Conservation (phyloP, 2,888 invertebrate genomes). For the Phalangium opilio region DNA sequence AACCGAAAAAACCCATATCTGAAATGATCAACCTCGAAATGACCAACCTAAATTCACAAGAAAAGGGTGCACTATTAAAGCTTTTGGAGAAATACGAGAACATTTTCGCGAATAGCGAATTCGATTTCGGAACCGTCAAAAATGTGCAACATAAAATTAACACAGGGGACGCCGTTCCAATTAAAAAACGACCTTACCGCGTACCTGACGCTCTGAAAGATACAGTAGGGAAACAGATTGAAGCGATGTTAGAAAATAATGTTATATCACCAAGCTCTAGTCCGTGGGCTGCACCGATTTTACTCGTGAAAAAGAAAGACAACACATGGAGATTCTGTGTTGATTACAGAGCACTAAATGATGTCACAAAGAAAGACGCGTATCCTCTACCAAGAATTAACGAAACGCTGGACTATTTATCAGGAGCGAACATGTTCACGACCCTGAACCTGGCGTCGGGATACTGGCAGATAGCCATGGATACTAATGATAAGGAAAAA, state of each 20-base stretch:
- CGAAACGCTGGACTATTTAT: not conserved
- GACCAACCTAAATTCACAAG: too few species aligned
- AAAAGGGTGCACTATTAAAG: too few species aligned
- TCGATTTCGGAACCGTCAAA: too few species aligned
- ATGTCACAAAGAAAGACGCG: not conserved
- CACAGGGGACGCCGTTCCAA: too few species aligned
- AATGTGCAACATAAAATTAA: too few species aligned
- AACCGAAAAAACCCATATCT: too few species aligned
- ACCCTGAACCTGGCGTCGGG: not conserved
- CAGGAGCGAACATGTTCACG: slow-evolving; percentile 2
- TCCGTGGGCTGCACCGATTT: not conserved
- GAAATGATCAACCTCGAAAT: too few species aligned
- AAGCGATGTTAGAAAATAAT: not conserved
- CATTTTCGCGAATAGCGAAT: too few species aligned
- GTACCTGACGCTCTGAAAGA: too few species aligned
- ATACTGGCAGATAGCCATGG: slow-evolving; percentile 1
- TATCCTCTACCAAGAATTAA: slow-evolving; percentile 11
- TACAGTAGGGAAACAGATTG: not conserved
- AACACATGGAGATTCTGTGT: slow-evolving; percentile 9
- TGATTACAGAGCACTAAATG: slow-evolving; percentile 14
- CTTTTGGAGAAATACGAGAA: too few species aligned
- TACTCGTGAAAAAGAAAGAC: slow-evolving; percentile 6
- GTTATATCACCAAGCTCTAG: not conserved
- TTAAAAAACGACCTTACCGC: too few species aligned
- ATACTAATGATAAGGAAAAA: not conserved